Evolutionary conservation across 2,797 vertebrate genomes (phyloP), one percentile per base, ranked within the genome.

Genomic region (Decapterus maruadsi): DNA sequence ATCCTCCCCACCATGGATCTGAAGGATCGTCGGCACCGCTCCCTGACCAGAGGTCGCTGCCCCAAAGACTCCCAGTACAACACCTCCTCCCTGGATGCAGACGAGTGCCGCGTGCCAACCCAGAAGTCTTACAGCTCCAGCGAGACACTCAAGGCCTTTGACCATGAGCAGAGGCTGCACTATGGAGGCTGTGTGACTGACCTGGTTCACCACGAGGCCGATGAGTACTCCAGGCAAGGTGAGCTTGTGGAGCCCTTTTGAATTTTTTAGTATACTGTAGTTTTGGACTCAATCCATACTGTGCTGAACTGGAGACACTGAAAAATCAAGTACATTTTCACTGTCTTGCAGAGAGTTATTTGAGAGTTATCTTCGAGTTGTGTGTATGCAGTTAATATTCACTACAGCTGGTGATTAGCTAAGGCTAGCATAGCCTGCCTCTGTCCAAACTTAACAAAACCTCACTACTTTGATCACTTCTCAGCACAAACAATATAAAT

Each of bases 91-190:
- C 93, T 99, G 94, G 98, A 99, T 78, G 89, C 95, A 0, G 97
- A 98, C 4, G 97, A 98, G 88, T 97, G 97, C 82, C 96, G 97
- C 0, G 98, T 99, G 57, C 98, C 98, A 53, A 99, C 98, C 0
- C 98, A 99, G 94, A 99, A 98, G 86, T 99, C 98, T 34, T 99
- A 99, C 89, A 99, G 97, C 94, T 99, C 98, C 86, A 99, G 97
- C 0, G 98, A 99, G 94, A 99, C 98, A 0, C 96, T 99, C 59
- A 99, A 99, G 90, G 98, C 97, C 0, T 99, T 97, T 4, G 98
- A 99, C 86, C 98, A 99, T 0, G 98, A 99, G 78, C 95, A 96
- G 89, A 96, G 97, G 89, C 95, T 99, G 92, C 97, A 97, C 89
- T 99, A 99, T 1, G 96, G 97, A 0, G 97, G 96, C 86, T 95